Conservation (phyloP, 2,888 invertebrate species). For the Ephialtes manifestator region DNA sequence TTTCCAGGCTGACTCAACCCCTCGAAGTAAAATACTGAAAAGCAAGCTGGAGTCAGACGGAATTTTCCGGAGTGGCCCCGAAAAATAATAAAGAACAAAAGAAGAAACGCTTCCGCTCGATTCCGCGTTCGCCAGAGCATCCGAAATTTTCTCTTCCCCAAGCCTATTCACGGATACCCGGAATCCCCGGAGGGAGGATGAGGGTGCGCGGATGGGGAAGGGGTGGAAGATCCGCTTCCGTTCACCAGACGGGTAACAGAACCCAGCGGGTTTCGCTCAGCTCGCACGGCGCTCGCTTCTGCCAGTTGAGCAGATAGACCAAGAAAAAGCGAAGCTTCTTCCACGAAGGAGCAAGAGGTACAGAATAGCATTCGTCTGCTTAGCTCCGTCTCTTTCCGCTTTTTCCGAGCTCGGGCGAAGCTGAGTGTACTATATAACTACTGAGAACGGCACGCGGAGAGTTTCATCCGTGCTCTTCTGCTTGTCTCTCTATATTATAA, state of each 20-base stretch:
- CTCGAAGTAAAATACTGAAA: slow-evolving; percentile 24
- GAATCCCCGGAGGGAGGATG: slow-evolving; percentile 38
- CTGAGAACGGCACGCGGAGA: slow-evolving; percentile 40
- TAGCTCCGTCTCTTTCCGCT: slow-evolving; percentile 41
- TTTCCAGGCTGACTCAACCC: not conserved
- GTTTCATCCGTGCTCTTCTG: slow-evolving; percentile 54
- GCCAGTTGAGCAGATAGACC: slow-evolving; percentile 69
- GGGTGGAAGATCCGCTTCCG: slow-evolving; percentile 63
- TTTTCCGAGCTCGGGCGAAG: slow-evolving; percentile 38
- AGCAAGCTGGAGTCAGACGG: slow-evolving; percentile 3
- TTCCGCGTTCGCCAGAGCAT: slow-evolving; percentile 50
- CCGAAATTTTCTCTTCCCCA: slow-evolving; percentile 49
- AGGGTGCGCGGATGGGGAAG: slow-evolving; percentile 24
- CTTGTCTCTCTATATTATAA: too few species aligned
- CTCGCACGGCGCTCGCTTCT: slow-evolving; percentile 67
- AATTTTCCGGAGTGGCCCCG: slow-evolving; percentile 40
- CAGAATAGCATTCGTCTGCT: slow-evolving; percentile 46
- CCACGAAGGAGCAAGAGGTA: slow-evolving; percentile 37
- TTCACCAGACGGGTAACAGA: slow-evolving; percentile 59
- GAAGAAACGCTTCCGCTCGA: slow-evolving; percentile 60
- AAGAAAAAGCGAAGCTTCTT: not conserved
- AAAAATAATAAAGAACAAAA: slow-evolving; percentile 52
- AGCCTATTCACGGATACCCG: slow-evolving; percentile 57
- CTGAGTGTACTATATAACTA: slow-evolving; percentile 27
- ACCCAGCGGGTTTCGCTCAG: slow-evolving; percentile 27